Conservation (phyloP, 2,113 vertebrate genomes). For the Elephas maximus region DNA sequence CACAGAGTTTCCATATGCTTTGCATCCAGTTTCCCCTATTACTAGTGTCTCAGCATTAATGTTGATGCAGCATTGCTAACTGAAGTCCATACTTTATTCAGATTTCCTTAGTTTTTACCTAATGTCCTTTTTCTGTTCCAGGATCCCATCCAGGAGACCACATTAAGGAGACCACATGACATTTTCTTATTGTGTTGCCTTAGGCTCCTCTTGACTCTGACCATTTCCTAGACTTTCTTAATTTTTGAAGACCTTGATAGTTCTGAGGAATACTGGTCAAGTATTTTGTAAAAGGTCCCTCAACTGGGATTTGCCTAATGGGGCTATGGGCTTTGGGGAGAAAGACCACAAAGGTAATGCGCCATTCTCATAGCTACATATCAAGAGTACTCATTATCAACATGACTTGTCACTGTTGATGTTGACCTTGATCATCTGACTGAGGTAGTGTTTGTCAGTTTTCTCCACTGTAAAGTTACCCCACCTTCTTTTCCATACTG, state of each 20-base stretch:
- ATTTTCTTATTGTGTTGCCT: not conserved
- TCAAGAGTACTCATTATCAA: not conserved
- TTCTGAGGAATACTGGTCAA: not conserved
- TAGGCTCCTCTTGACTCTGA: not conserved
- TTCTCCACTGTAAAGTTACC: not conserved
- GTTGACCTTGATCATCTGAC: not conserved
- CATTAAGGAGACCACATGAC: not conserved
- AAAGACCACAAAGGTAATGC: not conserved
- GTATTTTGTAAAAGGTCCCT: not conserved
- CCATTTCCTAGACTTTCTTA: not conserved
- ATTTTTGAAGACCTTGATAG: not conserved
- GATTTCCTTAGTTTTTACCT: not conserved
- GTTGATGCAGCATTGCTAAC: not conserved
- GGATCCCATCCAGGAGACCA: not conserved
- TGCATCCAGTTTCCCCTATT: not conserved
- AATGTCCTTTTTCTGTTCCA: not conserved
- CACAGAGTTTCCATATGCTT: not conserved
- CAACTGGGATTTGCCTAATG: not conserved
- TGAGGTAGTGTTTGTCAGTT: not conserved
- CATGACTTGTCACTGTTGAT: not conserved
- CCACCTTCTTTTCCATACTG: not conserved
- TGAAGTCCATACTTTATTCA: not conserved
- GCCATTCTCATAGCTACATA: not conserved
- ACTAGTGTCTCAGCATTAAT: not conserved
- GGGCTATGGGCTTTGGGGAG: not conserved